Evolutionary conservation across 2,797 vertebrate species (phyloP).

Genomic region (Jordanella pulchra): DNA sequence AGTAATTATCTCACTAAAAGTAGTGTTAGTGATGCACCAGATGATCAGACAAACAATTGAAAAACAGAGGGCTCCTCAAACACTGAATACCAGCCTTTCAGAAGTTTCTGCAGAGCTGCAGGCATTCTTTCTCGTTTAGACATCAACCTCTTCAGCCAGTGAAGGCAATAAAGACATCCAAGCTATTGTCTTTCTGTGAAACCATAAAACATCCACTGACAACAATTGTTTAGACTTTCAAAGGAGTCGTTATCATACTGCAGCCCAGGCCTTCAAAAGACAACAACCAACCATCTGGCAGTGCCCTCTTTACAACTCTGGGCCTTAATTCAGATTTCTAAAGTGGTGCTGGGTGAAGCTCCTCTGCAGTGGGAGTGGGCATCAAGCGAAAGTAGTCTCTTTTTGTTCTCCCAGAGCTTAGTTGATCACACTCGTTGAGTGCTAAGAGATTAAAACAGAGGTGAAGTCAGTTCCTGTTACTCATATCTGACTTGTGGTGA

Average conservation of each 20-base stretch:
- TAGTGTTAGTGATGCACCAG: neutral
- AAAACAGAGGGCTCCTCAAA: conserved; percentile 3
- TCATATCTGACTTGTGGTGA: conserved; percentile 19
- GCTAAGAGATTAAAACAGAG: conserved; percentile 22
- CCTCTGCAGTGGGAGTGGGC: neutral
- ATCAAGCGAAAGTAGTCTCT: conserved; percentile 21
- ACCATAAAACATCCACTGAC: conserved; percentile 44
- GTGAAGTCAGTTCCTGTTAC: conserved; percentile 38
- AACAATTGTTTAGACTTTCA: conserved; percentile 38
- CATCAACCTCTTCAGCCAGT: conserved; percentile 18
- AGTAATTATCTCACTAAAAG: conserved; percentile 4
- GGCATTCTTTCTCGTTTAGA: conserved; percentile 18
- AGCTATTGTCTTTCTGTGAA: conserved; percentile 29
- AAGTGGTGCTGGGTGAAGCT: conserved; percentile 13
- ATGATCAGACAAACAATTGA: neutral
- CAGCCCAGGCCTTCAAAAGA: conserved; percentile 37
- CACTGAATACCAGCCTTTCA: neutral
- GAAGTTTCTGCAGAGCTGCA: conserved; percentile 5
- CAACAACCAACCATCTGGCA: conserved; percentile 42
- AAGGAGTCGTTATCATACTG: conserved; percentile 40
- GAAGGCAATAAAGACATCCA: conserved; percentile 39
- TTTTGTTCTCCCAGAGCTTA: conserved; percentile 13
- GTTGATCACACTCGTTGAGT: conserved; percentile 27
- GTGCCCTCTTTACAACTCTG: conserved; percentile 22
- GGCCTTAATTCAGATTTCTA: conserved; percentile 24